Evolutionary conservation across 2,797 vertebrate genomes (phyloP).

Genomic region (Sebastes kiyomatsui): DNA sequence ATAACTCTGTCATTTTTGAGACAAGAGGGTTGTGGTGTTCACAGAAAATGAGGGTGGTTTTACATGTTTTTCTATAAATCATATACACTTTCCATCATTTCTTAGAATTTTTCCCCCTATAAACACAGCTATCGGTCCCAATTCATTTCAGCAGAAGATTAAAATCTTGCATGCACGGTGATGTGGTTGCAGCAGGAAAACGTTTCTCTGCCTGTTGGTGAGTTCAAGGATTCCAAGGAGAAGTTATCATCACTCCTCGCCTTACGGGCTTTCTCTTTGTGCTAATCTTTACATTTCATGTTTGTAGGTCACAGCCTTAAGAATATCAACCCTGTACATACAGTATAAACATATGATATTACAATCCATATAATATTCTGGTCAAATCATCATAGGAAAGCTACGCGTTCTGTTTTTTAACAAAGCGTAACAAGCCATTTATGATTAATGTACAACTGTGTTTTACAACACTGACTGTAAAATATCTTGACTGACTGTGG

Average conservation of each 20-base stretch:
- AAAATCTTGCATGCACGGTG: background rate
- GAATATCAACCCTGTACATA: background rate
- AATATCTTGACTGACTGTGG: slow-evolving; percentile 55
- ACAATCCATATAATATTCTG: background rate
- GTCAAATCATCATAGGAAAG: slow-evolving; percentile 23
- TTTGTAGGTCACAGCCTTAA: background rate
- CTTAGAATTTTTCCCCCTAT: background rate
- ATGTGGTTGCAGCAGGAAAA: background rate
- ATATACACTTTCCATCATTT: background rate
- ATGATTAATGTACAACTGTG: slow-evolving; percentile 49
- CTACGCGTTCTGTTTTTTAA: background rate
- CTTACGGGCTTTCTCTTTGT: background rate
- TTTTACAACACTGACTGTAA: slow-evolving; percentile 62
- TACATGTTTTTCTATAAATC: background rate
- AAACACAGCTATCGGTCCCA: background rate
- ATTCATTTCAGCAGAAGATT: background rate
- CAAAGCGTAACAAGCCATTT: slow-evolving; percentile 21
- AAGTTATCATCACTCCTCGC: background rate
- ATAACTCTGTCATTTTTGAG: background rate
- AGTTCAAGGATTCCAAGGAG: background rate
- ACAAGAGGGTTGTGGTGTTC: background rate
- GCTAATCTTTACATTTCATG: slow-evolving; percentile 9
- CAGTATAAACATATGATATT: background rate
- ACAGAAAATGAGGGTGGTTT: background rate
- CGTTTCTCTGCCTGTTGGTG: background rate